Percentiles rank a stretch among this genome's conserved stretches.
Evolutionary conservation across 1,140 invertebrate species (phyloP).

Genomic region (Drosophila kurseongensis): DNA sequence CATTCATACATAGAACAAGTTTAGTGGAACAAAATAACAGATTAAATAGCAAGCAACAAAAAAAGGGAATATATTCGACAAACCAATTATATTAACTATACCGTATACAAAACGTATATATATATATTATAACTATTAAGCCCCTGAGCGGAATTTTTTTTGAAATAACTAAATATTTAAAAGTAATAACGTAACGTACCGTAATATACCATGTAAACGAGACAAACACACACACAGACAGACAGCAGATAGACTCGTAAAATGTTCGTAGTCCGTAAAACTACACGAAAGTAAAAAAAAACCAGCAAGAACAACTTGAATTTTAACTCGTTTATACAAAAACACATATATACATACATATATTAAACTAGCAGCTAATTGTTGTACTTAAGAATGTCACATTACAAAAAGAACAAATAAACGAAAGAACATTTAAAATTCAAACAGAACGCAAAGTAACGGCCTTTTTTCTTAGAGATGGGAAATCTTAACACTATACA

Average conservation of each 20-base stretch:
- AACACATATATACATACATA: slow-evolving; percentile 40
- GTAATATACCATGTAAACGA: slow-evolving; percentile 56
- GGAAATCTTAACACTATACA: not conserved
- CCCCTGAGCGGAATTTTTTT: slow-evolving; percentile 58
- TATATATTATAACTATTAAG: slow-evolving; percentile 52
- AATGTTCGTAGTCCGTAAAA: slow-evolving; percentile 29
- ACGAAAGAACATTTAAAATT: slow-evolving; percentile 74
- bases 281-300: slow-evolving; percentile 10
- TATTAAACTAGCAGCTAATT: slow-evolving; percentile 70
- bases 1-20: slow-evolving; percentile 48
- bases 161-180: slow-evolving; percentile 55
- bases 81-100: slow-evolving; percentile 58
- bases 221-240: slow-evolving; percentile 48
- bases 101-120: slow-evolving; percentile 71
- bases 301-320: slow-evolving; percentile 53
- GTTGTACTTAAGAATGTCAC: slow-evolving; percentile 74
- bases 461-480: slow-evolving; percentile 7
- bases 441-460: slow-evolving; percentile 38
- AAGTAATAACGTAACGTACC: slow-evolving; percentile 33
- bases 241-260: not conserved
- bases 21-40: slow-evolving; percentile 61
- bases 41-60: slow-evolving; percentile 42
- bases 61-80: slow-evolving; percentile 58
- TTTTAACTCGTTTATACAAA: slow-evolving; percentile 78
- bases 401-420: slow-evolving; percentile 74